Base-by-base conservation (phyloP, 1,140 invertebrate genomes). In the Palaemon carinicauda region DNA sequence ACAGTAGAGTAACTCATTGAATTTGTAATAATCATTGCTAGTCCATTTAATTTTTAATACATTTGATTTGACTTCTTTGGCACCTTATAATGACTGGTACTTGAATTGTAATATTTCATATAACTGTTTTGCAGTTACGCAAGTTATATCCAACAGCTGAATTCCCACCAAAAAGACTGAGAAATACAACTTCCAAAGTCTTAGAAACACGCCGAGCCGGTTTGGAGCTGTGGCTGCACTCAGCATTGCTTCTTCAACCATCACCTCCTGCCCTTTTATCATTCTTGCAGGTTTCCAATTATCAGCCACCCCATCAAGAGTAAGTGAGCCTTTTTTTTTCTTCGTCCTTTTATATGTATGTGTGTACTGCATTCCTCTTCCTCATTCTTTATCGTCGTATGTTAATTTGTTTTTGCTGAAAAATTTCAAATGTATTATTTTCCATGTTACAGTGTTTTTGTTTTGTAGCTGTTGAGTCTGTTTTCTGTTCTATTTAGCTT, bases 101-200 rank as follows among this genome's bases (percentile, higher is more conserved):
- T 10, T 21, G 27, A 9, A 33, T 15, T 60, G 50, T 41, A 24
- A 29, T 87, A 33, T 53, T 75, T 75, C 56, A 82, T 90, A 89
- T 90, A 3, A 73, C 93, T 92, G 80, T 93, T 77, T 92, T 92
- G 56, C 92, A 93, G 84, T 50, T 86, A 29, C 77, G 77, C 24
- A 86, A 80, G 88, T 89, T 91, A 65, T 91, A 92, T 77, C 92
- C 91, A 24, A 92, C 92, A 14, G 93, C 93, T 33, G 92, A 93
- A 41, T 94, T 94, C 92, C 94, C 94, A 53, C 94, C 94, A 3
- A 94, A 94, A 87, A 92, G 93, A 89, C 93, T 94, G 19, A 91
- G 94, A 81, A 94, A 94, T 90, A 93, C 92, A 15, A 93, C 93
- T 87, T 92, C 92, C 51, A 94, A 94, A 91, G 93, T 94, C 19